Evolutionary conservation across 92 coral and sea anemone genomes (phyloP).

Genomic region (Umimayanthus kanabou): DNA sequence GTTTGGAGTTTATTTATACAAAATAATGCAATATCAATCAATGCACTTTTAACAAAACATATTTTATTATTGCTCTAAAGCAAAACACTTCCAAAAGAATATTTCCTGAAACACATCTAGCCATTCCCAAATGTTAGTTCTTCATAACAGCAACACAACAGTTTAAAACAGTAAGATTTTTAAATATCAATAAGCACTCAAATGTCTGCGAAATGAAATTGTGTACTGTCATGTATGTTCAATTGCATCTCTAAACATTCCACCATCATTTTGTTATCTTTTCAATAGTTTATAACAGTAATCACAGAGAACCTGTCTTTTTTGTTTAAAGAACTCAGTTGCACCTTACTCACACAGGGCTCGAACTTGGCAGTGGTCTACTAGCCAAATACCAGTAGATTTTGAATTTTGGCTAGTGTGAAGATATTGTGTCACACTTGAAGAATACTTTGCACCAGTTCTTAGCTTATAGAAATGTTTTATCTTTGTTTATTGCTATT

Average conservation of each 20-base stretch:
- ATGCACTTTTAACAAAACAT: conserved; percentile 21
- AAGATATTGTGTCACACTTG: too few relatives aligned
- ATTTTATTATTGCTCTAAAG: conserved; percentile 14
- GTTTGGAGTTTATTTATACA: conserved; percentile 10
- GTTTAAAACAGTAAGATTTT: conserved; percentile 22
- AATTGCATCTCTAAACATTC: conserved; percentile 1
- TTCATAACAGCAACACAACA: too few relatives aligned
- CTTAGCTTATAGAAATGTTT: too few relatives aligned
- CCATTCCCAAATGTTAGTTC: too few relatives aligned
- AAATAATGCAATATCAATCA: conserved; percentile 9
- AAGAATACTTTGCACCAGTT: too few relatives aligned
- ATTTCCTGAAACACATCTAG: conserved; percentile 24
- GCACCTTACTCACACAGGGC: too few relatives aligned
- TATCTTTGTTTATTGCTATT: too few relatives aligned
- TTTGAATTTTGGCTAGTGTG: too few relatives aligned
- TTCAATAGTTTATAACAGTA: neutral
- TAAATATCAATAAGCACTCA: conserved; percentile 20
- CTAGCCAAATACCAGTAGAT: too few relatives aligned
- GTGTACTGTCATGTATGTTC: conserved; percentile 19
- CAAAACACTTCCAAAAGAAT: conserved; percentile 21
- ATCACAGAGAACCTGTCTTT: too few relatives aligned
- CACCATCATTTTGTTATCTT: neutral
- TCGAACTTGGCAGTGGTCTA: too few relatives aligned
- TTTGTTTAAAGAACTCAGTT: too few relatives aligned
- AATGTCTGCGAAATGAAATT: conserved; percentile 2